Evolutionary conservation across 2,797 vertebrate genomes (phyloP).

Genomic region (Scarus forsteni): DNA sequence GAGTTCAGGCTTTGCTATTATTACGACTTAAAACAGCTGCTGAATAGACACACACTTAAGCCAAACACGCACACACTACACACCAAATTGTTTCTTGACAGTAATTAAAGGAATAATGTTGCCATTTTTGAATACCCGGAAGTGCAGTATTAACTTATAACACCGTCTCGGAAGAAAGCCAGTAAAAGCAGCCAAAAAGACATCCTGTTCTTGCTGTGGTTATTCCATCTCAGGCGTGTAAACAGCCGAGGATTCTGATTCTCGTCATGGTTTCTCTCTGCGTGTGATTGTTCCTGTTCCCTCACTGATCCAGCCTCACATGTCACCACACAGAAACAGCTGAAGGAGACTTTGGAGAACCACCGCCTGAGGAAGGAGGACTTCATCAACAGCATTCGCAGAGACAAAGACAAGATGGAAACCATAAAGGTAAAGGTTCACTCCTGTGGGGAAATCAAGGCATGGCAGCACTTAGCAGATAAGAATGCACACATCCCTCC

Average conservation of each 20-base stretch:
- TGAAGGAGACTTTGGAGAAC: constrained; percentile 82
- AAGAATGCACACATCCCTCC: constrained; percentile 44
- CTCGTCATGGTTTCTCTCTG: background rate
- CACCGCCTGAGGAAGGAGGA: constrained; percentile 75
- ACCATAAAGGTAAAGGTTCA: constrained; percentile 81
- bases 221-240: background rate
- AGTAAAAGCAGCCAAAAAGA: background rate
- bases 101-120: too few species aligned
- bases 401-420: constrained; percentile 80
- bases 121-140: too few species aligned
- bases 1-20: too few species aligned
- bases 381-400: constrained; percentile 73
- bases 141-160: too few species aligned
- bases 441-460: constrained; percentile 10
- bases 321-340: constrained; percentile 79
- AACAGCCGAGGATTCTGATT: background rate
- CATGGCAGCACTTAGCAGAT: constrained; percentile 68
- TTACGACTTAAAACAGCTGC: too few species aligned
- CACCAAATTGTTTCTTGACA: too few species aligned
- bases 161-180: too few species aligned
- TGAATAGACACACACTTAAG: too few species aligned
- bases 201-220: background rate
- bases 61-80: too few species aligned
- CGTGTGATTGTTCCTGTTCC: constrained; percentile 9
- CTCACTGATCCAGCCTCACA: constrained; percentile 17